Percentiles rank a stretch among this genome's conserved stretches.
Evolutionary conservation across 1,140 invertebrate genomes (phyloP).

Genomic region (Oncopodura yosiiana): DNA sequence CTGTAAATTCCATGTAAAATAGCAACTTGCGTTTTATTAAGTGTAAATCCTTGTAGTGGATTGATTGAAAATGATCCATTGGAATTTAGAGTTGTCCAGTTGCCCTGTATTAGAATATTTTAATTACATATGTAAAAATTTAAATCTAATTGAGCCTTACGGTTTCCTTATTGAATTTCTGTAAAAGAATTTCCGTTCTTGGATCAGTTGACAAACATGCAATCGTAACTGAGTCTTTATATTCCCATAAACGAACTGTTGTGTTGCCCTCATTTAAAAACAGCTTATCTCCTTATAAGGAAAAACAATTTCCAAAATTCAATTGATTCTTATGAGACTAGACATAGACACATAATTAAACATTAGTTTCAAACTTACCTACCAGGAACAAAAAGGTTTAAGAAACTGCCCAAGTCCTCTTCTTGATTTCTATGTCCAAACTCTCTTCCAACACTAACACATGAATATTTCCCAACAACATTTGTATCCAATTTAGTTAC

Average conservation of each 20-base stretch:
- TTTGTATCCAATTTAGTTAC: slow-evolving; percentile 8
- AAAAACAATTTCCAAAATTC: not conserved
- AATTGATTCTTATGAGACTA: no score
- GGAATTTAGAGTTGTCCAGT: no score
- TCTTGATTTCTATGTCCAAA: slow-evolving; percentile 14
- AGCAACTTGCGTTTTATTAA: not conserved
- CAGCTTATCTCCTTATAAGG: slow-evolving; percentile 3
- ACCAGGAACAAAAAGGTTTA: slow-evolving; percentile 22
- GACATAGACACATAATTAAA: no score
- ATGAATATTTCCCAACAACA: slow-evolving; percentile 14
- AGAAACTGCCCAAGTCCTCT: slow-evolving; percentile 10
- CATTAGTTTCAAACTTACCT: not conserved
- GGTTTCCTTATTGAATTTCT: slow-evolving; percentile 3
- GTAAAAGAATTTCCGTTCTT: slow-evolving; percentile 8
- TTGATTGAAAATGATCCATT: not conserved
- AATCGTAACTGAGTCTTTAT: slow-evolving; percentile 16
- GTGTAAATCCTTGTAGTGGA: not conserved
- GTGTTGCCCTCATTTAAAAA: slow-evolving; percentile 11
- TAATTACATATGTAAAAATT: no score
- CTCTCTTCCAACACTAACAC: slow-evolving; percentile 14
- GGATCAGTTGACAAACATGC: slow-evolving; percentile 9
- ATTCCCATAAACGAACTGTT: slow-evolving; percentile 13
- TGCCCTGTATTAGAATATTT: no score
- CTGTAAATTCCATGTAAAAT: slow-evolving; percentile 6
- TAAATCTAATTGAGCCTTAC: no score